phyloP scores from a whole-genome alignment of 2,113 vertebrate species.

The Proteles cristata region DNA sequence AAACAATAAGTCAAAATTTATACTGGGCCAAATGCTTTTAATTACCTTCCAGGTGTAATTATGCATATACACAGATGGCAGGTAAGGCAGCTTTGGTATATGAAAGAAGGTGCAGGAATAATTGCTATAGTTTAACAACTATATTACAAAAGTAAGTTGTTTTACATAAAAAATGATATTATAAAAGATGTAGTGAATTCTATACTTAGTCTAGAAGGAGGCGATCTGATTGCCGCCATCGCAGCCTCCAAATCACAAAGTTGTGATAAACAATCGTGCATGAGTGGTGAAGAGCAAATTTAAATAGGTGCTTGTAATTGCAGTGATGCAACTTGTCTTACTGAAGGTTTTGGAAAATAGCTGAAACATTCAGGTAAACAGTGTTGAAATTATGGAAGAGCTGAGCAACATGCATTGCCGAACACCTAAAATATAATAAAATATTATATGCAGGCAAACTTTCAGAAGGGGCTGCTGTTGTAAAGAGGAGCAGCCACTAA shows the following conservation, averaged over 20 bases:
- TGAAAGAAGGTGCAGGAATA: not conserved
- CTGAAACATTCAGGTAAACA: not conserved
- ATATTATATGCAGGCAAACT: not conserved
- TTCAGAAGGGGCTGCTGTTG: not conserved
- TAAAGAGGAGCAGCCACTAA: not conserved
- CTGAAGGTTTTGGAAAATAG: not conserved
- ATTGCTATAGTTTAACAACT: not conserved
- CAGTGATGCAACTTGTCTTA: not conserved
- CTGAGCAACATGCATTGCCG: not conserved
- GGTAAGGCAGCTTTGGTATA: not conserved
- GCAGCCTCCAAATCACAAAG: not conserved
- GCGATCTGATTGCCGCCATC: not conserved
- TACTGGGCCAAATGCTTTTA: slow-evolving; percentile 16
- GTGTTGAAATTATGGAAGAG: not conserved
- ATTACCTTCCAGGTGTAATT: slow-evolving; percentile 42
- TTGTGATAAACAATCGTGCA: not conserved
- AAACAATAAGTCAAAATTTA: slow-evolving; percentile 51
- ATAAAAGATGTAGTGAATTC: not conserved
- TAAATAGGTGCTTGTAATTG: not conserved
- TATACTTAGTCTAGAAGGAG: not conserved
- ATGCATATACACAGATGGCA: slow-evolving; percentile 12
- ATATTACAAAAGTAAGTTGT: slow-evolving; percentile 25
- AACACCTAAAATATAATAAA: not conserved
- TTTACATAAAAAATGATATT: slow-evolving; percentile 5
- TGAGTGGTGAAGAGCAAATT: not conserved